Percentiles rank a stretch among this genome's conserved stretches.
Evolutionary conservation across 2,797 vertebrate species (phyloP).

Genomic region (Garrulus glandarius): DNA sequence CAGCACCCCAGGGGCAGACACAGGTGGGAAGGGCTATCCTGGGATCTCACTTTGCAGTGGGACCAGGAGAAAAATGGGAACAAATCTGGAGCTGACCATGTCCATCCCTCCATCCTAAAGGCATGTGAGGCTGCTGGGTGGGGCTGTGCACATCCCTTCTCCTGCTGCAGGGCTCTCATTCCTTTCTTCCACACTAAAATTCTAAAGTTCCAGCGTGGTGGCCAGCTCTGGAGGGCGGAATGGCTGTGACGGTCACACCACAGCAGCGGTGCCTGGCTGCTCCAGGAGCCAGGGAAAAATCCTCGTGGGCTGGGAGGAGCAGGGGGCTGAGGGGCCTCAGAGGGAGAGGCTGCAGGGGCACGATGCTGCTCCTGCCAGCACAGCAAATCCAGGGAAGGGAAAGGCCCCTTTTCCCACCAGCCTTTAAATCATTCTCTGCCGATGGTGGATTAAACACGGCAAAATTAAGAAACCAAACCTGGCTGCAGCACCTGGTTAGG

Average conservation of each 20-base stretch:
- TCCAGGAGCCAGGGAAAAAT: not conserved
- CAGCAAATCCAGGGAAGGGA: not conserved
- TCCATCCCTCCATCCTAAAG: not conserved
- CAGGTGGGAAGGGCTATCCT: not conserved
- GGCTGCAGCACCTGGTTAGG: not conserved
- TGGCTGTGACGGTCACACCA: not conserved
- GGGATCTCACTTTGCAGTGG: rapidly evolving
- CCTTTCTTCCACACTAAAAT: not conserved
- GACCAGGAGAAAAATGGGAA: not conserved
- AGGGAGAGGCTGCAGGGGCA: not conserved
- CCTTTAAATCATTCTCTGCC: not conserved
- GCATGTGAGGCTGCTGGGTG: not conserved
- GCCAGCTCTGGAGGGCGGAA: not conserved
- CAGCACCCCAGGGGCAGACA: not conserved
- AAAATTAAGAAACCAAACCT: slow-evolving; percentile 9
- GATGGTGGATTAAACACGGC: not conserved
- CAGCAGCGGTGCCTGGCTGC: not conserved
- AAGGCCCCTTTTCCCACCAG: not conserved
- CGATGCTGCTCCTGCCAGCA: not conserved
- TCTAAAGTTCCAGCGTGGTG: not conserved
- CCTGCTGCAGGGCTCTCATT: not conserved
- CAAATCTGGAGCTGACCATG: rapidly evolving
- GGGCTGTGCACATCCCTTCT: not conserved
- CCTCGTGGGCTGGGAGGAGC: not conserved
- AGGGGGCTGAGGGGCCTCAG: not conserved